These are phyloP conservation scores for Bombus soroeensis DNA, from an alignment of 1,140 invertebrate genomes.

Conservation along the genomic window DNA sequence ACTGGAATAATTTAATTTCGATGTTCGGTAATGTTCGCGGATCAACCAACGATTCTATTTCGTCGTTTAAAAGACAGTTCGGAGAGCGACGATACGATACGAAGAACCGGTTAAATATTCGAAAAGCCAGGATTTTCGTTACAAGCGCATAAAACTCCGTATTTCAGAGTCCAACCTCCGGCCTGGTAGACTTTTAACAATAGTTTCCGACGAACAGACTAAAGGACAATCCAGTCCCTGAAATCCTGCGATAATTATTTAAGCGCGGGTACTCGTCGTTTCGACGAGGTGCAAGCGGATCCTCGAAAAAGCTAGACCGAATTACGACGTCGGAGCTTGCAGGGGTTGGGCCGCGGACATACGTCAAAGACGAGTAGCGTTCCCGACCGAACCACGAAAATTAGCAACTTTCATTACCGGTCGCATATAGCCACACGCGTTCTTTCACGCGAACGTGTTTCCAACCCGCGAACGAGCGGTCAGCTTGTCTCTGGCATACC, in stretches of 20 bases:
- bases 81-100: not conserved
- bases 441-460: conserved; percentile 12
- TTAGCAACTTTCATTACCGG: conserved; percentile 5
- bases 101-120: not conserved
- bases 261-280: not conserved
- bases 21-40: too few species aligned
- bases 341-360: too few species aligned
- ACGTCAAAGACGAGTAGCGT: conserved; percentile 3
- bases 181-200: not conserved
- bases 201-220: not conserved
- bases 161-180: not conserved
- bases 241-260: conserved; percentile 9
- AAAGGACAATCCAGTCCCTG: not conserved
- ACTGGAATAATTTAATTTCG: too few species aligned
- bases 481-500: not conserved
- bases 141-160: not conserved
- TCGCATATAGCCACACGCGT: not conserved
- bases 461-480: conserved; percentile 18
- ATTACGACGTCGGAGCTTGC: not conserved
- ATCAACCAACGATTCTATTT: not conserved
- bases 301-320: conserved; percentile 1
- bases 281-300: not conserved
- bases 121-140: not conserved
- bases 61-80: not conserved
- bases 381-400: conserved; percentile 16